phyloP scores from a whole-genome alignment of 2,113 vertebrate species.

The Reinhardtius hippoglossoides region DNA sequence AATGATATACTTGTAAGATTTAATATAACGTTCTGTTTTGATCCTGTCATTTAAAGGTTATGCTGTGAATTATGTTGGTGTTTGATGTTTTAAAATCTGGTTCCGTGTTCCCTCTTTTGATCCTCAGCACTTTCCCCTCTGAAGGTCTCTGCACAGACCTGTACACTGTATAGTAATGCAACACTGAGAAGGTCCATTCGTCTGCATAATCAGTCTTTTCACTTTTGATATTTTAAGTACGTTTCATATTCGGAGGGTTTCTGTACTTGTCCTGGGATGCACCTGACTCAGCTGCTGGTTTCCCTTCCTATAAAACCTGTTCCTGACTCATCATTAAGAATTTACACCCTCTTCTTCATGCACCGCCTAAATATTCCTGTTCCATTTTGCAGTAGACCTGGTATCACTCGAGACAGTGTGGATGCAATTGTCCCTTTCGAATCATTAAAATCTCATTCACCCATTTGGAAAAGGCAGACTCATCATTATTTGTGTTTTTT shows the following conservation, averaged over 20 bases:
- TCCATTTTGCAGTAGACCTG: background rate
- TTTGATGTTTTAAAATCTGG: background rate
- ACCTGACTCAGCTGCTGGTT: background rate
- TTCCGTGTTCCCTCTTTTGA: background rate
- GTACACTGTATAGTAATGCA: background rate
- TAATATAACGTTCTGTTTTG: background rate
- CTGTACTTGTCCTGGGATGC: background rate
- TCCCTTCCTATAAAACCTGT: too few relatives aligned
- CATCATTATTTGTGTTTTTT: conserved; percentile 13
- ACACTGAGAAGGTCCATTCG: background rate
- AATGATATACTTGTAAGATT: too few relatives aligned
- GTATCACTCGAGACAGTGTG: background rate
- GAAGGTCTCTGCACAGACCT: background rate
- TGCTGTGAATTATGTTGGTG: background rate
- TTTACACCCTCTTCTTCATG: background rate
- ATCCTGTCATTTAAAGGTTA: background rate
- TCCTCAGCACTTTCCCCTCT: background rate
- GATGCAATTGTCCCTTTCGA: conserved; percentile 13
- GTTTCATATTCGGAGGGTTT: background rate
- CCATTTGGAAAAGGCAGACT: conserved; percentile 1
- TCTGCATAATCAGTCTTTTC: background rate
- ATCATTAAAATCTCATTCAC: conserved; percentile 21
- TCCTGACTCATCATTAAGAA: too few relatives aligned
- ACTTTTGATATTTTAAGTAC: background rate
- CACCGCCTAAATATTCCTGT: background rate